phyloP scores from a whole-genome alignment of 2,113 vertebrate genomes.

The Myiopsitta monachus region DNA sequence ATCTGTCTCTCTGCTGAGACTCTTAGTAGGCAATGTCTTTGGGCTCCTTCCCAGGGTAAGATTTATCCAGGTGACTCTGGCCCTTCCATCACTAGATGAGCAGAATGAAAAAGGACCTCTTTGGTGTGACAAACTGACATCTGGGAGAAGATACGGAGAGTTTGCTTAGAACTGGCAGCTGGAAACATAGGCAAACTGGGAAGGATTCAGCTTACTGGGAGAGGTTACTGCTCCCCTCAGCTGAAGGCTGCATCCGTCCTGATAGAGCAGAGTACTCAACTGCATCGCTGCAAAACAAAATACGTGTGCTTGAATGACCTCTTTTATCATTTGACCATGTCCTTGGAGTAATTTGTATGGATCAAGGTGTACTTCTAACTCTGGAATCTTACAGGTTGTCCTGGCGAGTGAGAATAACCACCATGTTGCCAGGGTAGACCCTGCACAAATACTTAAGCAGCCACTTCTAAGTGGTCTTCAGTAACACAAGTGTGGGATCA shows the following conservation, averaged over 20 bases:
- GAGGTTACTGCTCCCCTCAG: not conserved
- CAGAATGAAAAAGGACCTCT: not conserved
- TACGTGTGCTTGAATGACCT: not conserved
- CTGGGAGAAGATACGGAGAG: not conserved
- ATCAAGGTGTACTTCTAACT: not conserved
- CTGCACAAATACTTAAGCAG: fast-evolving
- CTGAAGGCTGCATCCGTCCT: fast-evolving
- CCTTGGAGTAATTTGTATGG: not conserved
- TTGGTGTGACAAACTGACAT: not conserved
- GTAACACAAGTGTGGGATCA: not conserved
- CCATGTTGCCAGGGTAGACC: not conserved
- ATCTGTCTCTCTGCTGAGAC: not conserved
- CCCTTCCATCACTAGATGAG: not conserved
- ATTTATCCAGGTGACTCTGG: not conserved
- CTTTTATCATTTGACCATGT: not conserved
- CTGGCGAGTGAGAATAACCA: not conserved
- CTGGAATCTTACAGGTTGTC: not conserved
- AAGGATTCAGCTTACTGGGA: not conserved
- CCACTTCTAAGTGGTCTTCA: not conserved
- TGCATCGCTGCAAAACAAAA: not conserved
- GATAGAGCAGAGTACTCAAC: not conserved
- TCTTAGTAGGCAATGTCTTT: not conserved
- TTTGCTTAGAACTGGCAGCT: not conserved
- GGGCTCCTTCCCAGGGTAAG: not conserved
- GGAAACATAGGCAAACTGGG: not conserved